These are phyloP conservation scores for Entosphenus tridentatus DNA, from an alignment of 2,113 vertebrate species.

Conservation along the genomic window DNA sequence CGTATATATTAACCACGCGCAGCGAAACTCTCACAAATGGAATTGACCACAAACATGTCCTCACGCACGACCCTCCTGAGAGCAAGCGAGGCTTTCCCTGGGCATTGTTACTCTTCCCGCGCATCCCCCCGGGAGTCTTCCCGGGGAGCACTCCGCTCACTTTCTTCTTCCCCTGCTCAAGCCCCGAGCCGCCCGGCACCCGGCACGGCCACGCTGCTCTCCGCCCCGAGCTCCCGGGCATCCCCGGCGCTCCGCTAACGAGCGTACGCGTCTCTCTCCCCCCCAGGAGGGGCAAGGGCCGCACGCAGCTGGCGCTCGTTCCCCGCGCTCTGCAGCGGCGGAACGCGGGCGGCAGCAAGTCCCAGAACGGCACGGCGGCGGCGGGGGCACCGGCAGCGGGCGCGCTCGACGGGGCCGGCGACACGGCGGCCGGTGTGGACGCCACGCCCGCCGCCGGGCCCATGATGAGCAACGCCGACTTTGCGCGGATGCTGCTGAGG, in stretches of 20 bases:
- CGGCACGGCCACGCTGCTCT: too few species aligned
- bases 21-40: too few species aligned
- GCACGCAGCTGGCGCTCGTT: conserved; percentile 64
- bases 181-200: not conserved
- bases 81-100: too few species aligned
- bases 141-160: too few species aligned
- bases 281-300: conserved; percentile 55
- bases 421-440: too few species aligned
- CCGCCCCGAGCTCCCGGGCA: too few species aligned
- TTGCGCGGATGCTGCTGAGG: conserved; percentile 66
- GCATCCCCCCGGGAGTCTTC: not conserved
- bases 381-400: conserved; percentile 12
- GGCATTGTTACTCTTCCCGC: too few species aligned
- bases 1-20: too few species aligned
- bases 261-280: not conserved
- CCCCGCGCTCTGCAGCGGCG: conserved; percentile 61
- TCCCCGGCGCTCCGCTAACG: too few species aligned
- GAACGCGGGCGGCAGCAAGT: conserved; percentile 19
- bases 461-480: conserved; percentile 75
- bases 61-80: too few species aligned
- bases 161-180: not conserved
- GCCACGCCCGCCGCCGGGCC: conserved; percentile 14
- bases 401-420: too few species aligned
- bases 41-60: too few species aligned
- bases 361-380: conserved; percentile 41